Percentiles rank a stretch among this genome's conserved stretches.
These are phyloP conservation scores for Spea bombifrons DNA, from an alignment of 2,113 vertebrate species.

Conservation along the genomic window DNA sequence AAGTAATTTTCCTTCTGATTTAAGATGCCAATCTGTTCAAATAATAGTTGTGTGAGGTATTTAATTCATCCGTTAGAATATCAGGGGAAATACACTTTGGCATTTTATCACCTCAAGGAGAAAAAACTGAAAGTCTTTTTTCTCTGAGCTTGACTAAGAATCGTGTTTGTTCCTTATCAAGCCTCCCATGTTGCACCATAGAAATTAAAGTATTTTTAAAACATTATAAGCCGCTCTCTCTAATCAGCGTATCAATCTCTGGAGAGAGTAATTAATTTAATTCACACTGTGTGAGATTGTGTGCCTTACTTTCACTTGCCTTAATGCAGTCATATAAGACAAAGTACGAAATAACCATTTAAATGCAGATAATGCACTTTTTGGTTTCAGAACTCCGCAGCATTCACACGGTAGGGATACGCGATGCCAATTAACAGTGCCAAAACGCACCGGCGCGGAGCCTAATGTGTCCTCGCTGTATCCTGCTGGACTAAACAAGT, in stretches of 20 bases:
- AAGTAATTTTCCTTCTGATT: too few species aligned
- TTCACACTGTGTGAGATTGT: constrained; percentile 10
- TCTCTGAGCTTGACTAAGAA: neutral
- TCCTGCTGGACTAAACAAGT: neutral
- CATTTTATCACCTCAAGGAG: neutral
- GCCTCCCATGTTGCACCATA: neutral
- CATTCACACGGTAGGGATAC: constrained; percentile 15
- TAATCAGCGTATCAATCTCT: constrained; percentile 30
- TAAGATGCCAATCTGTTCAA: too few species aligned
- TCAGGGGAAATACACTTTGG: too few species aligned
- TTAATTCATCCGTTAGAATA: too few species aligned
- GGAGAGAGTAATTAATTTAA: constrained; percentile 27
- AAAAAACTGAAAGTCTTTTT: neutral
- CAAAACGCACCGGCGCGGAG: constrained; percentile 7
- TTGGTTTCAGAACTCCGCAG: constrained; percentile 15
- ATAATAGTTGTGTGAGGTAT: too few species aligned
- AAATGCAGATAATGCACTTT: constrained; percentile 19
- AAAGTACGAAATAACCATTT: constrained; percentile 8
- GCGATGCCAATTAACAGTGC: constrained; percentile 14
- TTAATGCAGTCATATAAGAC: constrained; percentile 32
- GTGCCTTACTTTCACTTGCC: constrained; percentile 7
- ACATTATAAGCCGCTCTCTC: neutral
- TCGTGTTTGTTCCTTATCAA: neutral
- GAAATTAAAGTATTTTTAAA: constrained; percentile 7
- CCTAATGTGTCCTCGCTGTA: neutral